phyloP scores from a whole-genome alignment of 2,797 vertebrate species.

The Pantherophis vulpinus region DNA sequence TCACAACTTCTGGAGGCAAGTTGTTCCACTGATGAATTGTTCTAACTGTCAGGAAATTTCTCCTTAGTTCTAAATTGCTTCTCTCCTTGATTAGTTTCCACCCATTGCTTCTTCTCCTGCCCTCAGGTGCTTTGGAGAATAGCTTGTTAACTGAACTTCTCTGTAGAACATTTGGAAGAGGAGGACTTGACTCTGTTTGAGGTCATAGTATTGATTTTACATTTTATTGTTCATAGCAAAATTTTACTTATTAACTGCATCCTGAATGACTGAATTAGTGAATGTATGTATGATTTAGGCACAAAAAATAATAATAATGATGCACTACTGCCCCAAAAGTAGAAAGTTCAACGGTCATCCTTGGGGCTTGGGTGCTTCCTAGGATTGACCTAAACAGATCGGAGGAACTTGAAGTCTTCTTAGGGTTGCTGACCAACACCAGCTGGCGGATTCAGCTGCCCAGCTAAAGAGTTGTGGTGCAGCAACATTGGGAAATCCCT shows the following conservation, averaged over 20 bases:
- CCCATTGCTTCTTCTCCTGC: no score
- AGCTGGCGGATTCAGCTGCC: background rate
- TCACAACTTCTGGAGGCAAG: no score
- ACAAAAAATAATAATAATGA: no score
- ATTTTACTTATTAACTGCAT: background rate
- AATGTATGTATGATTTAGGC: background rate
- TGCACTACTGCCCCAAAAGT: background rate
- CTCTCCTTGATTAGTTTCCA: no score
- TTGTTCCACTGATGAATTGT: no score
- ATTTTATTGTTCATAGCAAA: background rate
- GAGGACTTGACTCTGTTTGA: background rate
- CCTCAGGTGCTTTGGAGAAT: no score
- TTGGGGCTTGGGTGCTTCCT: background rate
- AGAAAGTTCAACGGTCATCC: background rate
- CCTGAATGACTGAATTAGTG: background rate
- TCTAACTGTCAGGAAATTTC: no score
- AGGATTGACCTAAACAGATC: background rate
- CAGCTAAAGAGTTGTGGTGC: background rate
- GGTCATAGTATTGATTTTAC: background rate
- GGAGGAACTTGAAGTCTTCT: background rate
- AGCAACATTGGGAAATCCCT: background rate
- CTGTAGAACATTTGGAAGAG: background rate
- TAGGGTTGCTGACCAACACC: background rate
- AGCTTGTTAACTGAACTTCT: background rate
- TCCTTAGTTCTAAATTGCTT: no score